phyloP scores from a whole-genome alignment of 2,113 vertebrate species.

The Barbus barbus region DNA sequence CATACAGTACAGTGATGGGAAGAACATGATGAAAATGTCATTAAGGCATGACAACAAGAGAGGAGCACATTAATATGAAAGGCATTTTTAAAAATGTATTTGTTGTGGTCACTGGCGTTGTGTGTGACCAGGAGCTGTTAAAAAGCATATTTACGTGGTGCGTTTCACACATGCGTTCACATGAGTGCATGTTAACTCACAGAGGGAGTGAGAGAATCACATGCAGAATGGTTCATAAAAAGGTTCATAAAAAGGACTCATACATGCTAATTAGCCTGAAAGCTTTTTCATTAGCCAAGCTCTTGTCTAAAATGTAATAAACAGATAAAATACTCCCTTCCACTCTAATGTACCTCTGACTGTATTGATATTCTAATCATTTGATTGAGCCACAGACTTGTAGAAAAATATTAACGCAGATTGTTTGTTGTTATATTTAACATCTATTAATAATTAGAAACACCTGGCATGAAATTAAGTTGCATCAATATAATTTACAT shows the following conservation, averaged over 20 bases:
- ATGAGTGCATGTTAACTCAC: neutral
- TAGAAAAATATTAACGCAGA: too few species aligned
- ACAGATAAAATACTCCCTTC: neutral
- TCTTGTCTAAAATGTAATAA: slow-evolving; percentile 29
- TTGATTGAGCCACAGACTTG: neutral
- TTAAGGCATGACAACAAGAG: neutral
- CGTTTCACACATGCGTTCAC: neutral
- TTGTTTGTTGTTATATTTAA: neutral
- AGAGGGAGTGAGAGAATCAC: neutral
- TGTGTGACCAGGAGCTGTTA: neutral
- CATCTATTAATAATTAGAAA: neutral
- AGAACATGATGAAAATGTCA: slow-evolving; percentile 4
- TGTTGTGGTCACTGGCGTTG: neutral
- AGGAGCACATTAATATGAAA: neutral
- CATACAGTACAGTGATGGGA: neutral
- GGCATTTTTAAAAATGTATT: neutral
- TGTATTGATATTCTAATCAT: slow-evolving; percentile 23
- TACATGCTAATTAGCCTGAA: slow-evolving; percentile 24
- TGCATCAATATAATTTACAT: too few species aligned
- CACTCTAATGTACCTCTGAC: neutral
- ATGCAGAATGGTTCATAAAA: slow-evolving; percentile 5
- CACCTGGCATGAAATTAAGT: neutral
- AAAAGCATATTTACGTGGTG: neutral
- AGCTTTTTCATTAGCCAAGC: slow-evolving; percentile 30
- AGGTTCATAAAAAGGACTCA: slow-evolving; percentile 9